phyloP scores from a whole-genome alignment of 2,888 invertebrate genomes.

The Dynastes maya region DNA sequence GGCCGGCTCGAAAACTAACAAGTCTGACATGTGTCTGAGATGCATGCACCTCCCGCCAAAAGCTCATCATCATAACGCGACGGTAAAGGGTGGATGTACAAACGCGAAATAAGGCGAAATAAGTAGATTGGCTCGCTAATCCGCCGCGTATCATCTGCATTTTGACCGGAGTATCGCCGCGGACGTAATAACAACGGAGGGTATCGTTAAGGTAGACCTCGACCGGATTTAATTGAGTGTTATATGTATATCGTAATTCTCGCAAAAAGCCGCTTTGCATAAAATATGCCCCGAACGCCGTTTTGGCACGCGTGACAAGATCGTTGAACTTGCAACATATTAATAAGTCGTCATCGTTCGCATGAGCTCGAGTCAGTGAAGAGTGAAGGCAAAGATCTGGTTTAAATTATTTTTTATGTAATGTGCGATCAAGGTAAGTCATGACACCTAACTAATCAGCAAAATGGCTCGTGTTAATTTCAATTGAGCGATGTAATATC shows the following conservation, averaged over 20 bases:
- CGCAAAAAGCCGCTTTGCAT: constrained; percentile 39
- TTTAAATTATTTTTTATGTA: constrained; percentile 6
- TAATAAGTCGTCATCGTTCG: constrained; percentile 31
- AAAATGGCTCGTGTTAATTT: too few species aligned
- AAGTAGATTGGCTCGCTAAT: constrained; percentile 29
- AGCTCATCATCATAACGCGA: constrained; percentile 15
- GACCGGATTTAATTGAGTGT: constrained; percentile 38
- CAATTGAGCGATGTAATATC: too few species aligned
- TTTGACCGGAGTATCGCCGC: constrained; percentile 13
- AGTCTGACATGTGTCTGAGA: constrained; percentile 39
- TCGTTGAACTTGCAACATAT: constrained; percentile 35
- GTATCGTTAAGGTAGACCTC: constrained; percentile 21
- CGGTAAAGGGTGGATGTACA: constrained; percentile 3
- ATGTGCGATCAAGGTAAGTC: not conserved
- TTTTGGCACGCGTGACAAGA: constrained; percentile 38
- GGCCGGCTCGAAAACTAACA: constrained; percentile 35
- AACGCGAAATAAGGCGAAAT: not conserved
- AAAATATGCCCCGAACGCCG: constrained; percentile 25
- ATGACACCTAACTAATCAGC: too few species aligned
- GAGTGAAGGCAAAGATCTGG: not conserved
- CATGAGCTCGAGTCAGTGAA: not conserved
- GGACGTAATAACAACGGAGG: not conserved
- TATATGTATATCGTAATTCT: constrained; percentile 42
- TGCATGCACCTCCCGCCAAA: constrained; percentile 23
- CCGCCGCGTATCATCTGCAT: not conserved